Evolutionary conservation across 2,888 invertebrate genomes (phyloP).

Genomic region (Ennomos quercinarius): DNA sequence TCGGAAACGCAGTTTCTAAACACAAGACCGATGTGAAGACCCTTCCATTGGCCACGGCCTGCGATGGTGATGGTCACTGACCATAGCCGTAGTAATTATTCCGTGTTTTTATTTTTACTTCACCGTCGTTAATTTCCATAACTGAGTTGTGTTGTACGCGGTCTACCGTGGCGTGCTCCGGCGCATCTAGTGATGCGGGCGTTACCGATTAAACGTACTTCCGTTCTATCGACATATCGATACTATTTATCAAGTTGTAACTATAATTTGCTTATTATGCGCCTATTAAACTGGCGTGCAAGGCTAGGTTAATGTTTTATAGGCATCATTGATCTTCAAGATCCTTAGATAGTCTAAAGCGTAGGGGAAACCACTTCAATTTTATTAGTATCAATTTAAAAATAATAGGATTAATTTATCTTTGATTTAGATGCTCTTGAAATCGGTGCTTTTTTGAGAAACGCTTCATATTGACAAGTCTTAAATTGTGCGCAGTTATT

Average conservation of each 20-base stretch:
- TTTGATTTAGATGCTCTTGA: too few species aligned
- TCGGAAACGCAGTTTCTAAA: conserved; percentile 44
- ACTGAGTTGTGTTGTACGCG: conserved; percentile 72
- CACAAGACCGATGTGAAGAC: conserved; percentile 44
- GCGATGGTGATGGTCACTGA: conserved; percentile 72
- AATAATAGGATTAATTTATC: too few species aligned
- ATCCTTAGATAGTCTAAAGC: too few species aligned
- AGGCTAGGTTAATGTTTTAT: too few species aligned
- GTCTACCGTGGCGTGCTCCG: conserved; percentile 71
- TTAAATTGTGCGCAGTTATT: too few species aligned
- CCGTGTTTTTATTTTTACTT: conserved; percentile 78
- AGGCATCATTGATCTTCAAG: too few species aligned
- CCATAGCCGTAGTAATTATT: conserved; percentile 73
- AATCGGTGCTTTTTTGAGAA: too few species aligned
- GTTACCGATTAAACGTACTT: conserved; percentile 45
- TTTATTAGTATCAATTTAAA: too few species aligned
- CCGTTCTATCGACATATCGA: conserved; percentile 32
- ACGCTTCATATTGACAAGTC: too few species aligned
- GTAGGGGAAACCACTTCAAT: too few species aligned
- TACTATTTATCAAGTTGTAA: background rate
- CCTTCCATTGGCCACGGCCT: conserved; percentile 55
- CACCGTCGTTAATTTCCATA: conserved; percentile 78
- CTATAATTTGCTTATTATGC: too few species aligned
- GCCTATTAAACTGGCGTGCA: too few species aligned
- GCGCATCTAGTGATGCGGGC: conserved; percentile 60